Evolutionary conservation across 2,797 vertebrate species (phyloP), one percentile per base, ranked within the genome.

Genomic region (Vipera latastei): DNA sequence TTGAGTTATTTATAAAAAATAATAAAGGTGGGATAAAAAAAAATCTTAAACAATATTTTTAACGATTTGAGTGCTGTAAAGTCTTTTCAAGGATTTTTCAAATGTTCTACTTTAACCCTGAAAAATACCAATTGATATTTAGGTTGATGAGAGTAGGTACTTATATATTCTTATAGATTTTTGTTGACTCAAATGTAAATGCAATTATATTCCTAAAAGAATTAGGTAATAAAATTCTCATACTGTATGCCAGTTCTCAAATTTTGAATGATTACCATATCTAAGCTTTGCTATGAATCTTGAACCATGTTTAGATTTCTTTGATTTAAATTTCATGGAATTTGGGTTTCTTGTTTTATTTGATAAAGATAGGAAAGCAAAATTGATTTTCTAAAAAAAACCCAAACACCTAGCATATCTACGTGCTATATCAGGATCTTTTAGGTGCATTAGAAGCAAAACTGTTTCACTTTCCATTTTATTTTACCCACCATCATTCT

Each of bases 401-500:
- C 1, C 32, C 38, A 38, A 38, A 38, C 38, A 38, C 38, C 51
- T 53, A 57, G 1, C 11, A 53, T 22, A 7, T 14, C n/a, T 25
- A 44, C 12, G 48, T 28, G 14, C 48, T 48, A 48, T 20, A 48
- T 25, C 12, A 48, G 11, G 9, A 2, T 25, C 73, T 48, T 48
- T 3, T 38, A 48, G 25, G 0, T 3, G n/a, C 86, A 63, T 18
- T 95, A 86, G 32, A 94, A 93, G 38, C 8, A 83, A 90, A 0
- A 65, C 91, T 91, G 53, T 56, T 93, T 1, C 4, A 28, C 13
- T 92, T 88, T 8, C 92, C 93, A 86, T 93, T 56, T 0, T 2
- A 0, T 57, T 32, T 28, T 91, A 59, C 89, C 96, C 96, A 95
- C 96, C 96, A 96, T 95, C 20, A 11, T 94, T 6, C 16, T 86